phyloP scores from a whole-genome alignment of 2,888 invertebrate genomes.

The Drosophila cracens region DNA sequence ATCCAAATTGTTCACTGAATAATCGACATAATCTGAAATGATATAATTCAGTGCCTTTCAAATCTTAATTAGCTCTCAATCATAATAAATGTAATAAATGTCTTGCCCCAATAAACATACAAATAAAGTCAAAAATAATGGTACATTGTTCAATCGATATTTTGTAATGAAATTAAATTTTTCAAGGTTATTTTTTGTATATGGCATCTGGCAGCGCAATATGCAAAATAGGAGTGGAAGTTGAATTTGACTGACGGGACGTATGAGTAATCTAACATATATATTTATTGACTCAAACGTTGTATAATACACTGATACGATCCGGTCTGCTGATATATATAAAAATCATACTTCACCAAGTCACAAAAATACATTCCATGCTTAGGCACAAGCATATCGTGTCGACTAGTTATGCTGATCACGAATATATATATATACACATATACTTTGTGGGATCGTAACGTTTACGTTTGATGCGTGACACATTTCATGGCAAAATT shows the following conservation, averaged over 20 bases:
- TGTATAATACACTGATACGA: background rate
- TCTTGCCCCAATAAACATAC: background rate
- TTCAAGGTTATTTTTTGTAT: background rate
- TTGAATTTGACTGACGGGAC: background rate
- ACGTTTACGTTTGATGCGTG: background rate
- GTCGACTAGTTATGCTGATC: background rate
- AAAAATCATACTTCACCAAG: background rate
- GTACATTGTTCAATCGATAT: background rate
- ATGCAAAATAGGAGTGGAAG: background rate
- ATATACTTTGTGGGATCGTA: background rate
- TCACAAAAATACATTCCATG: background rate
- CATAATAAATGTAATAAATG: background rate
- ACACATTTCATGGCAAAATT: background rate
- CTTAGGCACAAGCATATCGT: background rate
- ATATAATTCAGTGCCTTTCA: background rate
- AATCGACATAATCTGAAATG: background rate
- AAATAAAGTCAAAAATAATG: background rate
- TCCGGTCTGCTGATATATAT: background rate
- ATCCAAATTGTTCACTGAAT: background rate
- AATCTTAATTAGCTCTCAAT: background rate
- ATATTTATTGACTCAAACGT: background rate
- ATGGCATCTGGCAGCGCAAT: background rate
- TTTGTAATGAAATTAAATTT: background rate
- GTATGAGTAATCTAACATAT: background rate
- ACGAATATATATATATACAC: background rate